Percentiles rank a stretch among this genome's conserved stretches.
phyloP scores from a whole-genome alignment of 2,113 vertebrate genomes.

The Brachypodius melanocephalos region DNA sequence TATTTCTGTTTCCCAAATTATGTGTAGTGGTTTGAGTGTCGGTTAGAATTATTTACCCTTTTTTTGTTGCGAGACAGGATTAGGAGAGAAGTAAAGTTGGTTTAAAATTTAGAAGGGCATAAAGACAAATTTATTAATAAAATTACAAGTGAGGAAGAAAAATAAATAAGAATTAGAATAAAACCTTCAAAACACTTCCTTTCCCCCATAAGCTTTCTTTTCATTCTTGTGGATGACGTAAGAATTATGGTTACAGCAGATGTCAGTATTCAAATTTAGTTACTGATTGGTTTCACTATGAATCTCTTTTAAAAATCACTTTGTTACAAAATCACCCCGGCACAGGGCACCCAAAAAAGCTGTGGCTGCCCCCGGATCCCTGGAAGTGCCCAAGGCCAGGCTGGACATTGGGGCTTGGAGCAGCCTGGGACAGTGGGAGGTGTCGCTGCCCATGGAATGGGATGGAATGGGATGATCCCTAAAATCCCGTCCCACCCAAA shows the following conservation, averaged over 20 bases:
- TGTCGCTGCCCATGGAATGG: background rate
- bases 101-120: background rate
- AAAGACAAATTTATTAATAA: background rate
- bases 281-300: background rate
- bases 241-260: background rate
- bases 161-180: background rate
- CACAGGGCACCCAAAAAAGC: rapidly evolving
- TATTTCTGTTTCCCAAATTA: background rate
- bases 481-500: background rate
- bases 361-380: background rate
- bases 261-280: background rate
- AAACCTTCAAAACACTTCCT: background rate
- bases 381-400: background rate
- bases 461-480: background rate
- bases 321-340: background rate
- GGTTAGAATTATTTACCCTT: background rate
- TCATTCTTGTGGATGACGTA: background rate
- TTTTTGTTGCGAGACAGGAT: background rate
- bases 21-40: background rate
- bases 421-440: rapidly evolving
- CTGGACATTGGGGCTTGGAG: rapidly evolving
- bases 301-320: background rate
- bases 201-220: background rate
- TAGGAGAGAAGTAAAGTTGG: background rate
- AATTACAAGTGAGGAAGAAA: background rate